A percentile compares a stretch with the other conserved stretches of the same genome.
phyloP scores from a whole-genome alignment of 2,888 invertebrate genomes.

The Spilosoma lubricipeda region DNA sequence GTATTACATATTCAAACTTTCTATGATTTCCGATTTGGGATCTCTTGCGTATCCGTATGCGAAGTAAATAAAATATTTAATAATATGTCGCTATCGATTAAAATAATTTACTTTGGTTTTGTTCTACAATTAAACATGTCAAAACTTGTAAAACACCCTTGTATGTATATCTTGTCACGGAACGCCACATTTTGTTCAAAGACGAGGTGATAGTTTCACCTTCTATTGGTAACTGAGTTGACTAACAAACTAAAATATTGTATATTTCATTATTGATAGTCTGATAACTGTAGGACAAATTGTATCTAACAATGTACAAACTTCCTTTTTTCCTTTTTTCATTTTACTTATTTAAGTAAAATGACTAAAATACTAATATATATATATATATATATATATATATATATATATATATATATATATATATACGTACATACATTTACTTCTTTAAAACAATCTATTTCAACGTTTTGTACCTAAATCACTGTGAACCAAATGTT shows the following conservation, averaged over 20 bases:
- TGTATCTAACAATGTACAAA: no score
- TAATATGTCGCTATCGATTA: neutral
- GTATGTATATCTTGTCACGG: conserved; percentile 10
- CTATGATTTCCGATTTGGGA: neutral
- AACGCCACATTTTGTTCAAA: conserved; percentile 1
- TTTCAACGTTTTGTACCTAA: no score
- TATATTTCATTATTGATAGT: neutral
- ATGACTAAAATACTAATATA: no score
- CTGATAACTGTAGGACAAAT: neutral
- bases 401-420: no score
- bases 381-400: no score
- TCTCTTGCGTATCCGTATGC: neutral
- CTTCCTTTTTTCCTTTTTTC: no score
- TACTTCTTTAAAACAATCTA: no score
- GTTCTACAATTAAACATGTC: no score
- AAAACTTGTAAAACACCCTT: conserved; percentile 3
- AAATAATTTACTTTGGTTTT: neutral
- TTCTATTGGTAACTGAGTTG: neutral
- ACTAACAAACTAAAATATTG: neutral
- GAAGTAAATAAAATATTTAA: neutral
- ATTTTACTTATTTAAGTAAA: no score
- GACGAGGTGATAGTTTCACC: conserved; percentile 4
- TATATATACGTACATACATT: no score
- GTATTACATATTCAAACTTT: neutral
- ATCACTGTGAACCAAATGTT: no score